Evolutionary conservation across 2,797 vertebrate genomes (phyloP), one percentile per base, ranked within the genome.

Genomic region (Bryconaethiops microstoma): DNA sequence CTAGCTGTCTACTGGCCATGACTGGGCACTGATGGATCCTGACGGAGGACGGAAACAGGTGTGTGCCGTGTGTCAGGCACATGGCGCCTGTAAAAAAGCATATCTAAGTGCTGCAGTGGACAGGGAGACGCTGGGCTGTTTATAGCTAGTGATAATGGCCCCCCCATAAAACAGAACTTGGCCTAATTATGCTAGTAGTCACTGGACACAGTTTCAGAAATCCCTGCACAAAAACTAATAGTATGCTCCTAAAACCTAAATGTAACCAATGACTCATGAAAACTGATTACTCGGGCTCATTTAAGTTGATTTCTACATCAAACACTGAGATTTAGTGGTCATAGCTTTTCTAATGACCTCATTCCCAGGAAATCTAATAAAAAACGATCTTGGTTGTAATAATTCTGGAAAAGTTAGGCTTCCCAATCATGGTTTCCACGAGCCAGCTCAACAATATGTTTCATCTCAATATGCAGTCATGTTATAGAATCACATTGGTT

Each of bases 121-220:
- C 84, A 86, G 81, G 89, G 83, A 76, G 82, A 88, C 87, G 77
- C 84, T 88, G 72, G 90, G 88, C 93, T 92, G 92, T 94, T 94
- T 93, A 94, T 92, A 88, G 90, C 83, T 86, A 89, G 92, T 94
- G 92, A 94, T 94, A 94, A 94, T 92, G 88, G 88, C 88, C 89
- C 87, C 88, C 86, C 86, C 87, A 92, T 94, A 93, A 94, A 94
- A 91, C 80, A 89, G 88, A 89, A 87, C 83, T 84, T 89, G 69
- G 89, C 88, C 89, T 92, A 92, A 94, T 93, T 93, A 90, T 80
- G 80, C 80, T 17, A 4, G 81, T 76, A 81, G 85, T 78, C 86
- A 85, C 84, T 88, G 82, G 87, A 88, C 87, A 87, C 54, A 79
- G 63, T 72, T 52, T 69, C 40, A 42, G 76, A 73, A 68, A 39